Evolutionary conservation across 2,113 vertebrate species (phyloP), one percentile per base, ranked within the genome.

Genomic region (Cichladusa arquata): DNA sequence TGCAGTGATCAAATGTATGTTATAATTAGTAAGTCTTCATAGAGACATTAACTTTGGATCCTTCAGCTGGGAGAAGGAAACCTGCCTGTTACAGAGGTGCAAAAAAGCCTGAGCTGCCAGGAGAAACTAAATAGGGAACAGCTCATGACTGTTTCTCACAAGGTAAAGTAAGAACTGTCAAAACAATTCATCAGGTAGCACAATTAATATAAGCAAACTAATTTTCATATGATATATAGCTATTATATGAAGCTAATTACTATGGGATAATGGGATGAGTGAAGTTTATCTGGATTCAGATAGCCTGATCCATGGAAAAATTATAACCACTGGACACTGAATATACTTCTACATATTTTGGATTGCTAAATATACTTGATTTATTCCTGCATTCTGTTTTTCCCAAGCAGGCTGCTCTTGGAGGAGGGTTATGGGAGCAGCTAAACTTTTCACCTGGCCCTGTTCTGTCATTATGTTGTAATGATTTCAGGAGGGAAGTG

Each of bases 401-500:
- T 44, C 38, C 79, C 33, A 47, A 58, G 44, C 44, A 64, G 29
- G 33, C 56, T 91, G 50, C 76, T 78, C 38, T 83, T 70, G 65
- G 60, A 89, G 44, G 14, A 56, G n/a, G 69, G 42, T 71, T 92
- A 62, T 26, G 47, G 65, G 73, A 96, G 65, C 89, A 86, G 58
- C 44, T 25, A 74, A 81, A 45, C 65, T 94, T 93, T 84, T 92
- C 76, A 67, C 66, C 60, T 80, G 70, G 44, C 66, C 78, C 45
- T 87, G n/a, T 90, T 90, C 70, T 80, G 70, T 85, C 74, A 69
- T 92, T 48, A 88, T 29, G 25, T 38, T 95, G 71, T 82, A 92
- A 88, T 90, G 88, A 87, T 82, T 94, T 88, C 93, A 82, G 67
- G 66, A 87, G 79, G 62, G 82, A 69, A 47, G 82, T 61, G 74